A percentile compares a stretch with the other conserved stretches of the same genome.
Evolutionary conservation across 2,888 invertebrate species (phyloP).

Genomic region (Cyclophora punctaria): DNA sequence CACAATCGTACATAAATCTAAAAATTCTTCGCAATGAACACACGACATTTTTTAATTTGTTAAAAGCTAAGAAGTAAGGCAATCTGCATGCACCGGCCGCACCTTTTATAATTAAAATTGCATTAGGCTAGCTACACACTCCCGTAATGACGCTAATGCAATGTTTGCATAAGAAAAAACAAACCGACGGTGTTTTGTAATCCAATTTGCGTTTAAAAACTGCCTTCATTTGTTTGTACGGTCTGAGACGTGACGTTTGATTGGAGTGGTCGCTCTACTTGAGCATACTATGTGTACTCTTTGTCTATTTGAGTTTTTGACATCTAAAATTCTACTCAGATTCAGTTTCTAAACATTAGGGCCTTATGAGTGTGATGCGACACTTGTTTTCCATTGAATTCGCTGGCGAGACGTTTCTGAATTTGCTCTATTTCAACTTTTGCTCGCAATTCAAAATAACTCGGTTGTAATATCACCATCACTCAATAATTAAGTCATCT

Average conservation of each 20-base stretch:
- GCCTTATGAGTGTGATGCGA: too few species aligned
- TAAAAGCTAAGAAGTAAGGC: conserved; percentile 66
- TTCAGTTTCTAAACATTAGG: too few species aligned
- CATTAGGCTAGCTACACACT: conserved; percentile 61
- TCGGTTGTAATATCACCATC: too few species aligned
- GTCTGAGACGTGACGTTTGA: neutral
- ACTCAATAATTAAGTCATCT: too few species aligned
- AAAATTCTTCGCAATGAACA: conserved; percentile 5
- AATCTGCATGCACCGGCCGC: conserved; percentile 63
- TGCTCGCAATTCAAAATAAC: too few species aligned
- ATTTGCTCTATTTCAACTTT: too few species aligned
- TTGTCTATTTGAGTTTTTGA: too few species aligned
- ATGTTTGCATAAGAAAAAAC: conserved; percentile 59
- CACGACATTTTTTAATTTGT: conserved; percentile 59
- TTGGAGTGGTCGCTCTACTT: too few species aligned
- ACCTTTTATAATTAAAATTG: conserved; percentile 74
- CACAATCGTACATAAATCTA: conserved; percentile 2
- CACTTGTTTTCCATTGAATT: too few species aligned
- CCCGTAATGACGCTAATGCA: conserved; percentile 58
- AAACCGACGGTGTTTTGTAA: conserved; percentile 38
- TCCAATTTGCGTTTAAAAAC: conserved; percentile 39
- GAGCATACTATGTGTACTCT: too few species aligned
- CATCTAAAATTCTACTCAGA: too few species aligned
- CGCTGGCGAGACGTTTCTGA: too few species aligned
- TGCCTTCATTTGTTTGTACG: conserved; percentile 30